phyloP scores from a whole-genome alignment of 2,797 vertebrate species.

The Pantherophis alleghaniensis region DNA sequence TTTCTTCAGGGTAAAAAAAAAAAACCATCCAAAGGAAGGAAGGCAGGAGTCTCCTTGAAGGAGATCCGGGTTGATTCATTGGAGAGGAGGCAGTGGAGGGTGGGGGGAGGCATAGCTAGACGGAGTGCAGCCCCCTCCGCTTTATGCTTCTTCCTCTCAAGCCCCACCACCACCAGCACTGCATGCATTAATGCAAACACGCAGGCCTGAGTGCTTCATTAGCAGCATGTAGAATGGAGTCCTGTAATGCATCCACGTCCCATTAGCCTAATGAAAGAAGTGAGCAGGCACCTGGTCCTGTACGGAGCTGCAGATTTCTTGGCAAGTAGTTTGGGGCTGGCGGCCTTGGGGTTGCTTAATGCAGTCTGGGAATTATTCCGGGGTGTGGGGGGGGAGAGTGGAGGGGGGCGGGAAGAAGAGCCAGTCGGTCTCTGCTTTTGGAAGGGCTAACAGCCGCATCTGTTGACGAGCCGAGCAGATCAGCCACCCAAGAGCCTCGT shows the following conservation, averaged over 20 bases:
- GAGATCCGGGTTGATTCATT: constrained; percentile 13
- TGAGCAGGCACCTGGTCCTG: constrained; percentile 65
- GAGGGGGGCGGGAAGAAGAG: too few species aligned
- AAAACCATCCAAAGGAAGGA: too few species aligned
- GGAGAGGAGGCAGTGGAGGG: constrained; percentile 15
- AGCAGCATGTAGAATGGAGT: constrained; percentile 68
- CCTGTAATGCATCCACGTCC: constrained; percentile 69
- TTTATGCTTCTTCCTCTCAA: constrained; percentile 27
- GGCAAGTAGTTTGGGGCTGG: constrained; percentile 57
- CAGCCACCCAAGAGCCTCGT: neutral
- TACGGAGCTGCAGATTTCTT: constrained; percentile 67
- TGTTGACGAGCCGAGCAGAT: neutral
- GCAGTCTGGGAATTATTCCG: neutral
- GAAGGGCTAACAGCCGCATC: neutral
- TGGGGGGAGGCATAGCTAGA: constrained; percentile 23
- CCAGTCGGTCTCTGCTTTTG: neutral
- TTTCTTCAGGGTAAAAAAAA: neutral
- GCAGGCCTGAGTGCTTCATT: constrained; percentile 71
- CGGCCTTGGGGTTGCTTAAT: constrained; percentile 39
- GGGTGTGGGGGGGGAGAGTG: rapidly evolving
- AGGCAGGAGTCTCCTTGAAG: neutral
- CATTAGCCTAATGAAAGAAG: constrained; percentile 73
- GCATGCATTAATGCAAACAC: constrained; percentile 70
- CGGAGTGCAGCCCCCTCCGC: constrained; percentile 61
- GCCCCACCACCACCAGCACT: constrained; percentile 28